phyloP scores from a whole-genome alignment of 1,140 invertebrate genomes.

The Caligus rogercresseyi region DNA sequence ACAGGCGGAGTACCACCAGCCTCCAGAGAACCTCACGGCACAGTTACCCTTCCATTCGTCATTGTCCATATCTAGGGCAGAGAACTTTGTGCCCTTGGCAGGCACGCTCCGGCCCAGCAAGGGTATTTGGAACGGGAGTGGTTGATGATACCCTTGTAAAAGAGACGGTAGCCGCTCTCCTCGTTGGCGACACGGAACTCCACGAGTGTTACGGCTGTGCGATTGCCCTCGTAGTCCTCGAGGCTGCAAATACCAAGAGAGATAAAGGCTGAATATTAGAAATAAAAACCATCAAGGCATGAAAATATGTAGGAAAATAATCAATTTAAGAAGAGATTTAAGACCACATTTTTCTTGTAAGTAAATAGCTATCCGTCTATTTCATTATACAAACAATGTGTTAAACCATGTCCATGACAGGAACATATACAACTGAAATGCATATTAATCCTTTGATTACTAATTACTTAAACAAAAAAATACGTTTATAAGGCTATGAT shows the following conservation, averaged over 20 bases:
- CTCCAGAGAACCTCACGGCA: conserved; percentile 23
- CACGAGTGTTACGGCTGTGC: conserved; percentile 6
- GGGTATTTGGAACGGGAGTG: conserved; percentile 1
- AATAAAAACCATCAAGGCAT: no score
- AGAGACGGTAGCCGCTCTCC: conserved; percentile 6
- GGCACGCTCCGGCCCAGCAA: conserved; percentile 6
- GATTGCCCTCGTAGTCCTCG: conserved; percentile 13
- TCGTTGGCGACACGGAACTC: conserved; percentile 9
- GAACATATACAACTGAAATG: no score
- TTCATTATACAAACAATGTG: no score
- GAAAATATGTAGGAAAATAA: no score
- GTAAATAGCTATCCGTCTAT: no score
- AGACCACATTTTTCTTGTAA: no score
- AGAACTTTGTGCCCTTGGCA: conserved; percentile 19
- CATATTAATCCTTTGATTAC: no score
- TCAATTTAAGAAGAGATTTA: no score
- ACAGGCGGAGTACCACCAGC: conserved; percentile 29
- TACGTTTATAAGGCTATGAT: no score
- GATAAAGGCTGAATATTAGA: no score
- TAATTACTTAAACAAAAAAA: no score
- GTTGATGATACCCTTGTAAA: conserved; percentile 6
- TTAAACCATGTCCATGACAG: no score
- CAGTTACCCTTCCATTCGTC: conserved; percentile 12
- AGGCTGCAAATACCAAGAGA: neutral
- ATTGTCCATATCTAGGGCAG: conserved; percentile 20